Percentiles rank a stretch among this genome's conserved stretches.
These are phyloP conservation scores for Xestoiulus laeticollis DNA, from an alignment of 2,888 invertebrate species.

Conservation along the genomic window DNA sequence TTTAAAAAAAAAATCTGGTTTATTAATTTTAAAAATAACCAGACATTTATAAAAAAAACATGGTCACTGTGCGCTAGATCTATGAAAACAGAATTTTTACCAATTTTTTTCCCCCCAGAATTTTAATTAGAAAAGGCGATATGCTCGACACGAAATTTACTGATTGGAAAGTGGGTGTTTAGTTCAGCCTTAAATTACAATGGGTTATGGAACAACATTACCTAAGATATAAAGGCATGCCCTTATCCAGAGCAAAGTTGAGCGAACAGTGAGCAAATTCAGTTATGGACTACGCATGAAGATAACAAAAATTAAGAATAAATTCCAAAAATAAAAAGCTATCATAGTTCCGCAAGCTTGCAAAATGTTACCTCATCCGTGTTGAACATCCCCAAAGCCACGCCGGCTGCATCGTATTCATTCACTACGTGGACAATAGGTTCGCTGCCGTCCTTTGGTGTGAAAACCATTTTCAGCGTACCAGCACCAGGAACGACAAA, in stretches of 20 bases:
- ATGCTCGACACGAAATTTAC: no score
- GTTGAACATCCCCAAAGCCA: conserved; percentile 94
- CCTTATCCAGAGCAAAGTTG: conserved; percentile 84
- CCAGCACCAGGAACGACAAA: conserved; percentile 93
- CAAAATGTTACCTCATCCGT: conserved; percentile 77
- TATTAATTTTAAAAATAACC: no score
- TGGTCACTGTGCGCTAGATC: no score
- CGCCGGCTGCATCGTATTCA: conserved; percentile 81
- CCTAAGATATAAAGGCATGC: conserved; percentile 88
- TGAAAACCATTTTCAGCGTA: conserved; percentile 84
- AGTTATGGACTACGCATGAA: conserved; percentile 65
- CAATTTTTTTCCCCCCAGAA: no score
- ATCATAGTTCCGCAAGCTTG: background rate
- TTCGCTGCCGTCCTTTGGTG: conserved; percentile 71
- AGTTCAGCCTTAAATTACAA: no score
- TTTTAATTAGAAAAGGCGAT: no score
- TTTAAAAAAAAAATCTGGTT: no score
- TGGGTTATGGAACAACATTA: conserved; percentile 55
- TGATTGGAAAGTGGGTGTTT: no score
- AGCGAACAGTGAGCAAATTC: conserved; percentile 97
- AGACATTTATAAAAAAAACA: no score
- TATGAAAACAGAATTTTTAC: no score
- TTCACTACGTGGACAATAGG: conserved; percentile 80
- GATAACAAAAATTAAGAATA: background rate
- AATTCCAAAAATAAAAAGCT: background rate